A percentile compares a stretch with the other conserved stretches of the same genome.
Conservation (phyloP, 2,888 invertebrate species). For the Parnassius mnemosyne region DNA sequence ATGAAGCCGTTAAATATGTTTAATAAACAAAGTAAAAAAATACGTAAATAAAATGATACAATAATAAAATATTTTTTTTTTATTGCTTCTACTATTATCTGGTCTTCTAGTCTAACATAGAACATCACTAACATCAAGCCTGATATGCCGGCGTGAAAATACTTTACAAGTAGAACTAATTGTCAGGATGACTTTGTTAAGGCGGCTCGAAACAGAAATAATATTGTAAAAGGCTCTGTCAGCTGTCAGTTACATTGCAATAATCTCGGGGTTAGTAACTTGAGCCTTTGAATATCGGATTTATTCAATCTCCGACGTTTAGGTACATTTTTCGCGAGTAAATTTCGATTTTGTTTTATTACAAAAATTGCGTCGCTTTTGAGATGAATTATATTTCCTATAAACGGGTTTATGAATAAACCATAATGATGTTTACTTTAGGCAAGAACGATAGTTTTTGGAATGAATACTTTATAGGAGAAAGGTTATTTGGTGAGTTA, state of each 20-base stretch:
- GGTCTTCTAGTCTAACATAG: not conserved
- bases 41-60: too few relatives aligned
- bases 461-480: not conserved
- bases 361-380: not conserved
- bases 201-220: constrained; percentile 34
- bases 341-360: constrained; percentile 16
- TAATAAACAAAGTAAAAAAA: too few relatives aligned
- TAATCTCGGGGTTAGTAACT: constrained; percentile 23
- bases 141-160: constrained; percentile 35
- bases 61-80: too few relatives aligned
- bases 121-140: constrained; percentile 28
- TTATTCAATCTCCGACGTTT: constrained; percentile 22
- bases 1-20: too few relatives aligned
- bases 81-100: not conserved
- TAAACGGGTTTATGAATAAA: too few relatives aligned
- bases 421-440: too few relatives aligned
- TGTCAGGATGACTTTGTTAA: constrained; percentile 31
- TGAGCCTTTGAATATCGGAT: constrained; percentile 25
- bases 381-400: too few relatives aligned
- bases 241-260: constrained; percentile 35
- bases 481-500: too few relatives aligned
- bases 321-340: constrained; percentile 8
- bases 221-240: constrained; percentile 38
- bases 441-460: too few relatives aligned
- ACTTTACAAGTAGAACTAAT: constrained; percentile 34